phyloP scores from a whole-genome alignment of 2,888 invertebrate genomes.

The Dolomedes plantarius region DNA sequence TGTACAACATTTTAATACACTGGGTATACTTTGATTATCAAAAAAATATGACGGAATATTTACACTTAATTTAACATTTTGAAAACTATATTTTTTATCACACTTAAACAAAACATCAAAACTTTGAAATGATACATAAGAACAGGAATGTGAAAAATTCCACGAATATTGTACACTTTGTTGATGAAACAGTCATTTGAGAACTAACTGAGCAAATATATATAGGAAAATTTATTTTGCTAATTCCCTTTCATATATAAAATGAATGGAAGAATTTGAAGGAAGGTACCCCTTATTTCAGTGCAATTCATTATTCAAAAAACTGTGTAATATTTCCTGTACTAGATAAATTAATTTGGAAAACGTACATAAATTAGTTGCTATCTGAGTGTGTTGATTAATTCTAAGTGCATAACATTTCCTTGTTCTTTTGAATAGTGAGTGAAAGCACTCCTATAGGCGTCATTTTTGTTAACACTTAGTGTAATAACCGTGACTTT shows the following conservation, averaged over 20 bases:
- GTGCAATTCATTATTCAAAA: neutral
- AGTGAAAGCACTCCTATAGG: neutral
- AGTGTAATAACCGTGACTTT: neutral
- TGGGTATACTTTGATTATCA: too few relatives aligned
- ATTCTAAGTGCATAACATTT: neutral
- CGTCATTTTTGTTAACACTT: neutral
- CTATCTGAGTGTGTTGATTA: neutral
- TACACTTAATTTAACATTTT: too few relatives aligned
- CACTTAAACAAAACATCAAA: too few relatives aligned
- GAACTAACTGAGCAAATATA: neutral
- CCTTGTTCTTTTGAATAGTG: neutral
- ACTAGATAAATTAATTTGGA: too few relatives aligned
- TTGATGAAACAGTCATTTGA: neutral
- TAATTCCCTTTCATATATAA: neutral
- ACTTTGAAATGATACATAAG: too few relatives aligned
- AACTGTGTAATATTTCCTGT: too few relatives aligned
- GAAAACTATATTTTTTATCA: too few relatives aligned
- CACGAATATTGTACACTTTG: constrained; percentile 10
- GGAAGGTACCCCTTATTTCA: too few relatives aligned
- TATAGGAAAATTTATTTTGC: neutral
- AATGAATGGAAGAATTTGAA: neutral
- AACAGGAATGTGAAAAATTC: neutral
- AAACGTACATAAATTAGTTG: neutral
- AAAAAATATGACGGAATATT: too few relatives aligned
- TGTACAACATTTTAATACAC: too few relatives aligned